phyloP scores from a whole-genome alignment of 2,113 vertebrate species.

The Alectura lathami region DNA sequence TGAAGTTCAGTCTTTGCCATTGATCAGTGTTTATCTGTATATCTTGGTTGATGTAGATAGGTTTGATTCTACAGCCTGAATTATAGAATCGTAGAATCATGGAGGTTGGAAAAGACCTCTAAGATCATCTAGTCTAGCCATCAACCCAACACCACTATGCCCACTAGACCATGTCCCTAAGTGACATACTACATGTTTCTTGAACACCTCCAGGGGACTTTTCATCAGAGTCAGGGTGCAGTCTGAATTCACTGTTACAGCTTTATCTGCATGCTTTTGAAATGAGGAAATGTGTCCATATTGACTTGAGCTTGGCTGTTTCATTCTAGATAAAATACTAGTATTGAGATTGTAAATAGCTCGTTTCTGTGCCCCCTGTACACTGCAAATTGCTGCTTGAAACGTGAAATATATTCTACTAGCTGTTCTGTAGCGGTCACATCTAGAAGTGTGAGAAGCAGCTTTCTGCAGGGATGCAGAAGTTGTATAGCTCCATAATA shows the following conservation, averaged over 20 bases:
- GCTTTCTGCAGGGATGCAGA: background rate
- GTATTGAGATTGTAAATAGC: background rate
- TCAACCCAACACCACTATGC: no score
- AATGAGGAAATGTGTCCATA: background rate
- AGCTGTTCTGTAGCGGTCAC: background rate
- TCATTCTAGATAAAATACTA: background rate
- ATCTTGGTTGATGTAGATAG: background rate
- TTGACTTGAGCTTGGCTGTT: background rate
- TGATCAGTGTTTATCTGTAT: background rate
- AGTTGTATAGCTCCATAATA: background rate
- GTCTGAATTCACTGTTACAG: background rate
- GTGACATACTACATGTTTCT: no score
- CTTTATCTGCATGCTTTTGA: background rate
- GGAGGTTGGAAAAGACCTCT: no score
- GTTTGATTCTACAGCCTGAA: background rate
- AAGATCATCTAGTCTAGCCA: no score
- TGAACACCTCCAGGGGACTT: no score
- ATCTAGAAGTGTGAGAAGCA: background rate
- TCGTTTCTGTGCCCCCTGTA: background rate
- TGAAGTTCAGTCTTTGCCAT: background rate
- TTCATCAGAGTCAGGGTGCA: background rate
- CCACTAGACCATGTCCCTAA: no score
- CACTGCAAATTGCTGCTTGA: background rate
- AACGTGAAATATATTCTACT: background rate
- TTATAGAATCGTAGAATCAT: no score